Evolutionary conservation across 1,140 invertebrate genomes (phyloP), one percentile per base, ranked within the genome.

Genomic region (Frieseomelitta varia): DNA sequence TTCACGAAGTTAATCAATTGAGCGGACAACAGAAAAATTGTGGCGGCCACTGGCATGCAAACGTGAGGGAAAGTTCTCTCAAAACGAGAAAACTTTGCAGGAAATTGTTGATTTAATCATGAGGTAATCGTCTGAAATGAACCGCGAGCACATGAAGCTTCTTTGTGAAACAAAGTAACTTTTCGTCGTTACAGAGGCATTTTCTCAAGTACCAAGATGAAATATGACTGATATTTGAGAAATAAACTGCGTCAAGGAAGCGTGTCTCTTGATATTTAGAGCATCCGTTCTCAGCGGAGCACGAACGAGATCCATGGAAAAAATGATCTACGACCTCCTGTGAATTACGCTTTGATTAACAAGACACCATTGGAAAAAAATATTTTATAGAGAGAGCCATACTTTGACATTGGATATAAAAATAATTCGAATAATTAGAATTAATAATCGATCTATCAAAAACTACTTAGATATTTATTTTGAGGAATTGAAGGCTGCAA

Each of bases 11-110:
- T 47, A 24, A 24, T 21, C 21, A 24, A n/a, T n/a, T 8, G 1
- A n/a, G 10, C 34, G 19, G 3, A 47, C 21, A 39, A 47, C 12
- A 47, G 68, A 67, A 30, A 65, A 53, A 34, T 61, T 47, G 53
- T 15, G 21, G 12, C 1, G 34, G 24, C 11, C 47, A 27, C 34
- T 63, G 15, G 53, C 47, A 24, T 27, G 24, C 12, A 30, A 27
- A 39, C 21, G n/a, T 19, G 10, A 34, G 21, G 27, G 6, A 19
- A 61, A 51, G 0, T 80, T 56, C 0, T 19, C 6, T 2, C 55
- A 69, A 65, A 51, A 81, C 58, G 39, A 65, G 79, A 34, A 81
- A 81, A 74, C 79, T 81, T 81, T 24, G 1, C 17, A 4, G 17
- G 17, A 17, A 55, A n/a, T 65, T 10, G n/a, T 19, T 81, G 69